A percentile compares a stretch with the other conserved stretches of the same genome.
Conservation (phyloP, 2,113 vertebrate genomes). For the Loxodonta africana region DNA sequence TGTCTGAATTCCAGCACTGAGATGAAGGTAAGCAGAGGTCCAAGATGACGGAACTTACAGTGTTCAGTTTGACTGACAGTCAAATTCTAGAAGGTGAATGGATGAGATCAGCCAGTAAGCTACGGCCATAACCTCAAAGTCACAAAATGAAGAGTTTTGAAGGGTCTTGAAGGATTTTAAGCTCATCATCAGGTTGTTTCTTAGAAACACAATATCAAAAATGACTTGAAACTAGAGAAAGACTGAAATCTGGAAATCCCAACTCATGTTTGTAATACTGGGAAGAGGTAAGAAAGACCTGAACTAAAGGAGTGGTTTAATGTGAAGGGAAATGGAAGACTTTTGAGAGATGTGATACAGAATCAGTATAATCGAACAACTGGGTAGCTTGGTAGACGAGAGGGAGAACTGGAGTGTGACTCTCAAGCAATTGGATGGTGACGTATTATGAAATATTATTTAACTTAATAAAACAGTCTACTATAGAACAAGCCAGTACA, state of each 20-base stretch:
- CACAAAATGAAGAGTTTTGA: neutral
- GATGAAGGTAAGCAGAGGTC: neutral
- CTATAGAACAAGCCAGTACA: rapidly evolving
- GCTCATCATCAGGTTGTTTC: neutral
- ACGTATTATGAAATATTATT: neutral
- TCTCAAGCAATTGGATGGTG: neutral
- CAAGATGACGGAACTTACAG: neutral
- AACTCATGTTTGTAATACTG: neutral
- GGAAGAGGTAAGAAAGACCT: neutral
- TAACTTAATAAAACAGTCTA: neutral
- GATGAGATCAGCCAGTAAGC: neutral
- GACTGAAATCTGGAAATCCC: neutral
- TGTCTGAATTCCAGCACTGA: no score
- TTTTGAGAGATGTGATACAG: neutral
- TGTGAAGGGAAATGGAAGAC: neutral
- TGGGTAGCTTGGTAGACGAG: neutral
- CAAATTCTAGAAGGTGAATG: neutral
- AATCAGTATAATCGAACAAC: neutral
- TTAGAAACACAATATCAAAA: neutral
- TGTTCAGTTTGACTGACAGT: no score
- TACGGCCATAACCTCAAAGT: neutral
- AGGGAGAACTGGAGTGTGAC: neutral
- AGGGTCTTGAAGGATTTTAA: neutral
- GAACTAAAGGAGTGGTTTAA: neutral
- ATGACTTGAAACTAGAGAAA: neutral